phyloP scores from a whole-genome alignment of 1,140 invertebrate species.

The Cheumatopsyche charites region DNA sequence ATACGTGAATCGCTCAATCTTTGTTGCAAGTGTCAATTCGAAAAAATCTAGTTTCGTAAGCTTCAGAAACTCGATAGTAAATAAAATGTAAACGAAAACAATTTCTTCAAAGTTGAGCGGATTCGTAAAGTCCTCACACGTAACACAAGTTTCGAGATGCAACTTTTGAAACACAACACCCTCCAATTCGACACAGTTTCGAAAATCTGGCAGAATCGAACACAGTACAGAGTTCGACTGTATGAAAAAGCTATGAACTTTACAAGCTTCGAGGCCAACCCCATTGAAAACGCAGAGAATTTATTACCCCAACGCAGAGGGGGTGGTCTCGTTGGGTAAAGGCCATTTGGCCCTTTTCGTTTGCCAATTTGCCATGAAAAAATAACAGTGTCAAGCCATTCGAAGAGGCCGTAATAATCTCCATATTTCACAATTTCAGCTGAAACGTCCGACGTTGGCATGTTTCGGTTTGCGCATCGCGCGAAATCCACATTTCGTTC shows the following conservation, averaged over 20 bases:
- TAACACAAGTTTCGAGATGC: background rate
- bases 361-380: background rate
- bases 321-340: background rate
- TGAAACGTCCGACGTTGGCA: too few relatives aligned
- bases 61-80: slow-evolving; percentile 1
- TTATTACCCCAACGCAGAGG: background rate
- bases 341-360: background rate
- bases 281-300: background rate
- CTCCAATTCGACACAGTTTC: too few relatives aligned
- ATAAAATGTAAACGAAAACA: background rate
- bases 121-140: background rate
- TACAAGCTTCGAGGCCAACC: background rate
- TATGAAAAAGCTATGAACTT: background rate
- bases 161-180: background rate
- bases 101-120: slow-evolving; percentile 3
- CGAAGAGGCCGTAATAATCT: background rate
- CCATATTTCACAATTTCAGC: too few relatives aligned
- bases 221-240: too few relatives aligned
- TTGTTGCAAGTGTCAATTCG: slow-evolving; percentile 1
- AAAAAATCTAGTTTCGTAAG: background rate
- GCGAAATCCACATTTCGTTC: too few relatives aligned
- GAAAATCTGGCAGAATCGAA: too few relatives aligned
- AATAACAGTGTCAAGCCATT: slow-evolving; percentile 14
- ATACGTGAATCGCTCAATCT: background rate
- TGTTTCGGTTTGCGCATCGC: too few relatives aligned